Evolutionary conservation across 2,797 vertebrate species (phyloP), one percentile per base, ranked within the genome.

Genomic region (Crenuchus spilurus): DNA sequence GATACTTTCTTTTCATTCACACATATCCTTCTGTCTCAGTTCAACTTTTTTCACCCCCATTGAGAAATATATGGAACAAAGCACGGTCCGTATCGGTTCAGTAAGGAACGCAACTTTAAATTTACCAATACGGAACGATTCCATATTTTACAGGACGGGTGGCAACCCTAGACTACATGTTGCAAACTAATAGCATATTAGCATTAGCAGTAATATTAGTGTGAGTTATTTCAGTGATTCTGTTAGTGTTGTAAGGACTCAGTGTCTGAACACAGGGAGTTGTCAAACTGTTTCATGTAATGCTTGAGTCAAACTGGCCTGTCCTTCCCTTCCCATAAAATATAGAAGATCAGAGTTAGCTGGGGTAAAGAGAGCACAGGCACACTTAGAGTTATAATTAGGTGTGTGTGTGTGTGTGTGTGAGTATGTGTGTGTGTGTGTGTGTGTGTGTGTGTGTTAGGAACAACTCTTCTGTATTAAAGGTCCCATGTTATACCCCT

Each of bases 351-450:
- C 33, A 22, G 31, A 22, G 57, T 13, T 22, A 18, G 33, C 4
- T 4, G 33, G 22, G 31, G 57, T 7, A 60, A 20, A 22, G 33
- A 58, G 54, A 30, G 3, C 10, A 13, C 4, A 13, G 9, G 39
- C 39, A 6, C 39, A 2, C n/a, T n/a, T n/a, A n/a, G n/a, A n/a
- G n/a, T n/a, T n/a, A n/a, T n/a, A n/a, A n/a, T n/a, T n/a, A n/a
- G n/a, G n/a, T 58, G 42, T 49, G 33, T 68, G 64, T 35, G 46
- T 41, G 75, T 78, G 72, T 52, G 57, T 60, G 72, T 52, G 54
- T 58, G 52, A 22, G 7, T 51, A 57, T 70, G 18, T 77, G 76
- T 82, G 63, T 83, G 82, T 82, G 63, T 74, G 42, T 66, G 72
- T 13, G 39, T 39, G 39, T 49, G 37, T 48, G 62, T 58, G 51